A percentile compares a stretch with the other conserved stretches of the same genome.
These are phyloP conservation scores for Oedothorax gibbosus DNA, from an alignment of 1,140 invertebrate species.

Conservation along the genomic window DNA sequence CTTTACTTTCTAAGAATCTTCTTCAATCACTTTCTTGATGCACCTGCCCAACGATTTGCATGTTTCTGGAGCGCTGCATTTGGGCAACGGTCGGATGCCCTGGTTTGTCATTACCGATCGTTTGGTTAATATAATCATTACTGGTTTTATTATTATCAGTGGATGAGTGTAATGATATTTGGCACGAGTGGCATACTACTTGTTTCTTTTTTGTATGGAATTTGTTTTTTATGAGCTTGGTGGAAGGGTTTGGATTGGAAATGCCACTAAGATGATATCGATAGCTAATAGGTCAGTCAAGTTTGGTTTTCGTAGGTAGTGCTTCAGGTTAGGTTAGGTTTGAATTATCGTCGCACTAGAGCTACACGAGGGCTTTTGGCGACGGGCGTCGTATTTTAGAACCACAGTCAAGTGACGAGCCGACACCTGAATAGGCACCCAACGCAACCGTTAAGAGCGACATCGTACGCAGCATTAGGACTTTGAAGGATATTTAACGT, in stretches of 20 bases:
- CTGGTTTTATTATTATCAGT: neutral
- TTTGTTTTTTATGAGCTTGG: neutral
- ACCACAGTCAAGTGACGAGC: no score
- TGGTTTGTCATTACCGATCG: neutral
- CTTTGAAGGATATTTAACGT: no score
- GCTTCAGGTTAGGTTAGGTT: no score
- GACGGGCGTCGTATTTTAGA: no score
- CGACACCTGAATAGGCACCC: no score
- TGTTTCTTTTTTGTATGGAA: neutral
- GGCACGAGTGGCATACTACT: neutral
- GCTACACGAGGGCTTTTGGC: no score
- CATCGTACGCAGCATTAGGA: no score
- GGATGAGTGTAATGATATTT: neutral
- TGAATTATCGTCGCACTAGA: no score
- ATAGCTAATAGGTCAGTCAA: constrained; percentile 1
- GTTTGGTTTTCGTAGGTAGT: no score
- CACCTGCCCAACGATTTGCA: constrained; percentile 28
- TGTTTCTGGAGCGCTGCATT: neutral
- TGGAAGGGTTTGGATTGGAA: neutral
- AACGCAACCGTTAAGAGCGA: no score
- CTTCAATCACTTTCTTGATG: constrained; percentile 8
- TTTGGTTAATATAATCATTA: neutral
- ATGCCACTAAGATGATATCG: constrained; percentile 11
- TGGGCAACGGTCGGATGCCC: neutral
- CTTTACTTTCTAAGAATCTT: constrained; percentile 16